Evolutionary conservation across 1,140 invertebrate species (phyloP), one percentile per base, ranked within the genome.

Genomic region (Nephila pilipes): DNA sequence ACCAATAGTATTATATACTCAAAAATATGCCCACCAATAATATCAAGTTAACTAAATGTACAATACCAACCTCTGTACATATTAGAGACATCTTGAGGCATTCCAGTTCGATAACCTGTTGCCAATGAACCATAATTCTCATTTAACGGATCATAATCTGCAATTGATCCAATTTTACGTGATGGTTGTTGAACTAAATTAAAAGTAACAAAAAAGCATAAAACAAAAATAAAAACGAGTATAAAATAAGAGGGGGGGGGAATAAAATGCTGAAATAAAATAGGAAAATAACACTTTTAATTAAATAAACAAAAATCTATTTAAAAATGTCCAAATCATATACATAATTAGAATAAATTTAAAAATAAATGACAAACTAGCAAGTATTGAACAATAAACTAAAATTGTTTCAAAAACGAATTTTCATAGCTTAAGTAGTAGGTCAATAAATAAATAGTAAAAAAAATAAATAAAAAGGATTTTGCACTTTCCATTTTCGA

Each of bases 71-170:
- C 91, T 93, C 91, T 69, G 60, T 38, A 93, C 83, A 93, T 79
- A 87, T 93, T 93, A n/a, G 91, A 87, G n/a, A 85, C 65, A 93
- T 87, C 91, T 60, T 87, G 91, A 38, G 83, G 91, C 58, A 75
- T 38, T 38, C 32, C 90, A 55, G 57, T 54, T 75, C 91, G 46
- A 87, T 87, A 93, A 32, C 96, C 95, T 25, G 96, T 95, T 92
- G 96, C 96, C 79, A 98, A 95, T 29, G 97, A 98, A 94, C 98
- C 97, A 95, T 98, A 98, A 95, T 98, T 97, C 93, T 98, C 98
- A 96, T 99, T 99, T 69, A 99, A 96, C 2, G 99, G 99, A 96
- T 99, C 99, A 95, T 99, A 98, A 95, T 99, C 98, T 65, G 98
- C 97, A 93, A 99, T 98, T 54, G 98, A 98, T 8, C 99, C 99